A percentile compares a stretch with the other conserved stretches of the same genome.
Evolutionary conservation across 2,888 invertebrate genomes (phyloP).

Genomic region (Caenorhabditis doughertyi): DNA sequence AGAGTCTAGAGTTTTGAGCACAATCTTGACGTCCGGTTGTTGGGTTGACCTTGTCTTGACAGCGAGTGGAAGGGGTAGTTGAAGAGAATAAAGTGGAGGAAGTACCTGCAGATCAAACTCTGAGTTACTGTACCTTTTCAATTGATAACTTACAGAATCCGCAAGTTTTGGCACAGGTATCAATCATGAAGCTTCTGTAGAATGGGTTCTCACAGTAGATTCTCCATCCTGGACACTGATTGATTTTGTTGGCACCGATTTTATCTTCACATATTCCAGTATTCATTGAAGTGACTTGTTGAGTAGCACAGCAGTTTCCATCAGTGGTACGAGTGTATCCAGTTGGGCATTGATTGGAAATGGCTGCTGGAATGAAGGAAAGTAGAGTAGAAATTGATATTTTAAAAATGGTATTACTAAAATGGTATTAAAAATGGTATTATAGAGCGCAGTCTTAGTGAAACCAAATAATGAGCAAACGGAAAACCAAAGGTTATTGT

Average conservation of each 20-base stretch:
- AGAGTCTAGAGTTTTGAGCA: neutral
- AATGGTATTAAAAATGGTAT: too few species aligned
- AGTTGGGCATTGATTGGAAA: neutral
- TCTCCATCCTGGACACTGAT: conserved; percentile 12
- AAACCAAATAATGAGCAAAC: too few species aligned
- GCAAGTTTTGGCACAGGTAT: conserved; percentile 7
- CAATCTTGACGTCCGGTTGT: neutral
- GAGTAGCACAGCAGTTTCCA: neutral
- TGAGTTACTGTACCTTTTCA: neutral
- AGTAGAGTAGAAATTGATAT: neutral
- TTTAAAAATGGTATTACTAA: too few species aligned
- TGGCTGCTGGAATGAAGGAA: neutral
- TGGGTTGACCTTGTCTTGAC: neutral
- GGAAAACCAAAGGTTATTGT: too few species aligned
- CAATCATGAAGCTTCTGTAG: conserved; percentile 2
- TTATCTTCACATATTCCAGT: neutral
- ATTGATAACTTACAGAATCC: conserved; percentile 1
- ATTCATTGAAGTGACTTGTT: neutral
- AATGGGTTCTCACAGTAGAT: neutral
- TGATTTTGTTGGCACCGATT: neutral
- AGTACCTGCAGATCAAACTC: too few species aligned
- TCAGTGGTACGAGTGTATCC: neutral
- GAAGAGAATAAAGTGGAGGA: neutral
- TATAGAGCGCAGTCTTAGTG: too few species aligned
- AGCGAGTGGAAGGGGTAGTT: neutral